Conservation (phyloP, 2,888 invertebrate genomes). For the Sthenelais limicola region DNA sequence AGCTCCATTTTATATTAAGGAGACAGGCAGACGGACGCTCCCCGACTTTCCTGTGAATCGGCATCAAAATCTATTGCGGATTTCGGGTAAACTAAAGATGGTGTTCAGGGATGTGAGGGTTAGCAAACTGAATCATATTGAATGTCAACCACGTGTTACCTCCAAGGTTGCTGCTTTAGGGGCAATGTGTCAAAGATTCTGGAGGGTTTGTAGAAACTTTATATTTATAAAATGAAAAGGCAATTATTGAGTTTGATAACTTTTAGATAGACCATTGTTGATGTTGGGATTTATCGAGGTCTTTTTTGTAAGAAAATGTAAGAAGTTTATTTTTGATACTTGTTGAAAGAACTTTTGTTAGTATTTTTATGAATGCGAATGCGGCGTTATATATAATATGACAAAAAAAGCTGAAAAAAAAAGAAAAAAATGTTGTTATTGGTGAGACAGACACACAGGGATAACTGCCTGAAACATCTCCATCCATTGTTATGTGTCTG, state of each 20-base stretch:
- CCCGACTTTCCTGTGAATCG: conserved; percentile 39
- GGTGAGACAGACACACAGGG: conserved; percentile 33
- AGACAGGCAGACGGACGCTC: conserved; percentile 30
- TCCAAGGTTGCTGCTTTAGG: conserved; percentile 28
- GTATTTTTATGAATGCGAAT: conserved; percentile 61
- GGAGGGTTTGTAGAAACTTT: conserved; percentile 44
- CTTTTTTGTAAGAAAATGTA: conserved; percentile 70
- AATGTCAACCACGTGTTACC: conserved; percentile 41
- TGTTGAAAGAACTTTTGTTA: conserved; percentile 74
- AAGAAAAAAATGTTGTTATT: conserved; percentile 30
- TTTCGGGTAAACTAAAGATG: conserved; percentile 26
- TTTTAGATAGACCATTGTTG: conserved; percentile 63
- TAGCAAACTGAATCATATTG: conserved; percentile 32
- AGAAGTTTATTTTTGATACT: conserved; percentile 80
- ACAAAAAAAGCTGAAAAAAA: conserved; percentile 37
- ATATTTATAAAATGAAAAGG: conserved; percentile 44
- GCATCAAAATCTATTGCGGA: conserved; percentile 42
- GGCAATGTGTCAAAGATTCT: conserved; percentile 35
- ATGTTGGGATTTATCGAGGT: conserved; percentile 64
- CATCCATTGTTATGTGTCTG: conserved; percentile 33
- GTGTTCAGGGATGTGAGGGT: conserved; percentile 36
- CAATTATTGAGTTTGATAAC: conserved; percentile 55
- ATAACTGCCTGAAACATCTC: conserved; percentile 29
- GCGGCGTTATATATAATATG: conserved; percentile 45
- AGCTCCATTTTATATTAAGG: conserved; percentile 33